phyloP scores from a whole-genome alignment of 2,797 vertebrate species.

The Decapterus maruadsi region DNA sequence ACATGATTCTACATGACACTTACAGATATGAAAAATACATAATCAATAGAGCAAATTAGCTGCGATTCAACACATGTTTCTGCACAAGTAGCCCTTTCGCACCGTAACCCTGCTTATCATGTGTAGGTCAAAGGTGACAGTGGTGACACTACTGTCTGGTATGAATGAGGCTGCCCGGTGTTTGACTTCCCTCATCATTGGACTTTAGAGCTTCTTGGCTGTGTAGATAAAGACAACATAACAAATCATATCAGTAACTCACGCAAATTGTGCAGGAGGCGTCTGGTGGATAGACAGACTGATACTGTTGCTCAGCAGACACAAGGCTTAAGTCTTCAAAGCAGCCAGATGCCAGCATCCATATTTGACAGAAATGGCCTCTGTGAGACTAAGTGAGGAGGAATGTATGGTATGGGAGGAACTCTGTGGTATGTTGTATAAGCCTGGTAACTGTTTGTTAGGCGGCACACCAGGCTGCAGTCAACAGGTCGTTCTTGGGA shows the following conservation, averaged over 20 bases:
- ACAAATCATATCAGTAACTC: slow-evolving; percentile 2
- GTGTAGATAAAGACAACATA: slow-evolving; percentile 10
- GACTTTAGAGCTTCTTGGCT: not conserved
- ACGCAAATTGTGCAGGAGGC: not conserved
- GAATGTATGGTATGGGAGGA: slow-evolving; percentile 62
- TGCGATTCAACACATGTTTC: not conserved
- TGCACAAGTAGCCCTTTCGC: not conserved
- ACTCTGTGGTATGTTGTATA: slow-evolving; percentile 19
- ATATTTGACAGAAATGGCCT: slow-evolving; percentile 43
- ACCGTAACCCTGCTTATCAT: slow-evolving; percentile 2
- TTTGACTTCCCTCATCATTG: slow-evolving; percentile 10
- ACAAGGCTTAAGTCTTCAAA: not conserved
- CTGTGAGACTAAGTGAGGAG: slow-evolving; percentile 42
- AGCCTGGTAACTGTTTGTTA: slow-evolving; percentile 32
- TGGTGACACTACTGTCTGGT: not conserved
- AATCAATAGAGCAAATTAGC: not conserved
- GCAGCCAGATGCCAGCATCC: slow-evolving; percentile 17
- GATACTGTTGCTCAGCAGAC: not conserved
- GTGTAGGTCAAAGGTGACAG: slow-evolving; percentile 54
- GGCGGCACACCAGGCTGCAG: slow-evolving; percentile 1
- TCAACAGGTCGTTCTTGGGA: slow-evolving; percentile 31
- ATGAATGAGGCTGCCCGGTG: slow-evolving; percentile 6
- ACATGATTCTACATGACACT: too few relatives aligned
- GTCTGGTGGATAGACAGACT: not conserved
- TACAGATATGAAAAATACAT: not conserved